Evolutionary conservation across 2,113 vertebrate genomes (phyloP), one percentile per base, ranked within the genome.

Genomic region (Motacilla alba): DNA sequence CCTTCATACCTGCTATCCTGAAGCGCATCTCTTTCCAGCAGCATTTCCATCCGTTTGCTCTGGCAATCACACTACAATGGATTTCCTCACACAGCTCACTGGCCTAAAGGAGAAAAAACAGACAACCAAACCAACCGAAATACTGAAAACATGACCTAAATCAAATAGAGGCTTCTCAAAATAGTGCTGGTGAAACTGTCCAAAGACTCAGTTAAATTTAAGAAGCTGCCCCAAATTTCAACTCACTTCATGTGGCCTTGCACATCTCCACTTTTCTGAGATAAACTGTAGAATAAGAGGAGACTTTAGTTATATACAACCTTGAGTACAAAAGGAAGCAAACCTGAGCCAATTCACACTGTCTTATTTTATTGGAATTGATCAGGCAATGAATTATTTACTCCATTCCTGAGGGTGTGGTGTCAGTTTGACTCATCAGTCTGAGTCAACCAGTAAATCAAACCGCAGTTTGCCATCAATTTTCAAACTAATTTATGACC

Each of bases 1-100:
- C 18, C 18, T 78, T 80, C 53, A n/a, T 79, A 99, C 98, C 98
- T 98, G 59, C 97, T 94, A 50, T 98, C 97, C 70, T 93, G 94
- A 88, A 98, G 76, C 1, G 23, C 79, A 12, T 98, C 97, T 94
- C 96, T 98, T 94, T 98, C 98, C 85, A 96, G 84, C 28, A 98
- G 97, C 64, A 97, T 93, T 87, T 98, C 96, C 73, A 98, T 95
- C 82, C 98, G 92, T 87, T 98, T 97, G 53, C 95, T 97, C 86
- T 99, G 96, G 60, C 98, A 87, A 53, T 98, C 50, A 96, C 81
- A 30, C 95, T 94, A 62, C 96, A 90, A 67, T 24, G 62, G 58
- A 92, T 95, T 55, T 96, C 97, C 49, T 98, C 95, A 31, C 91
- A 94, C 7, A 96, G 87, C 81, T 97, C 96, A 78, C 89, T 68